phyloP scores from a whole-genome alignment of 2,888 invertebrate species.

The Ditula angustiorana region DNA sequence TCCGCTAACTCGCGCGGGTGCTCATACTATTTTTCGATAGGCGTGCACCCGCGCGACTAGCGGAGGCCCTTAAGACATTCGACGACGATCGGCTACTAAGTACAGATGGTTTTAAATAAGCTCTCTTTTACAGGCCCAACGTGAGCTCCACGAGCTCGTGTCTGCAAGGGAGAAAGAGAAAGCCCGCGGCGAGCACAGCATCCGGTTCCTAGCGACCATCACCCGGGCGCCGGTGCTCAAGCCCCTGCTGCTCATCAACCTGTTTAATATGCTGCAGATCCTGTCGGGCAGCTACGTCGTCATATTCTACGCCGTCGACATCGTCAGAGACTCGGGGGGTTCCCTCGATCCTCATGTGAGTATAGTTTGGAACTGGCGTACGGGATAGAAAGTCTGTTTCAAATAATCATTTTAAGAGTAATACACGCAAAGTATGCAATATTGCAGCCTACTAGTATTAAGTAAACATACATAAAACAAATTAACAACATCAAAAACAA shows the following conservation, averaged over 20 bases:
- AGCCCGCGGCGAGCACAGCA: conserved; percentile 71
- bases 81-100: too few relatives aligned
- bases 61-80: too few relatives aligned
- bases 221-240: conserved; percentile 87
- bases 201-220: conserved; percentile 83
- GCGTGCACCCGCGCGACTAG: too few relatives aligned
- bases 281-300: conserved; percentile 91
- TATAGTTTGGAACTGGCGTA: too few relatives aligned
- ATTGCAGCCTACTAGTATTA: too few relatives aligned
- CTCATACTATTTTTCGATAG: too few relatives aligned
- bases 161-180: conserved; percentile 86
- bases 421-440: too few relatives aligned
- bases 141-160: conserved; percentile 87
- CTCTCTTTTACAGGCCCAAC: conserved; percentile 77
- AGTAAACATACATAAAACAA: too few relatives aligned
- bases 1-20: too few relatives aligned
- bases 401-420: too few relatives aligned
- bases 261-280: conserved; percentile 90
- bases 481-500: too few relatives aligned
- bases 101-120: not conserved
- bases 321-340: conserved; percentile 86
- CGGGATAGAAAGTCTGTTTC: too few relatives aligned
- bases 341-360: conserved; percentile 71
- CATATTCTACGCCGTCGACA: conserved; percentile 92
- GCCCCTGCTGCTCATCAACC: conserved; percentile 89